Conservation (phyloP, 2,888 invertebrate species). For the Mayetiola destructor region DNA sequence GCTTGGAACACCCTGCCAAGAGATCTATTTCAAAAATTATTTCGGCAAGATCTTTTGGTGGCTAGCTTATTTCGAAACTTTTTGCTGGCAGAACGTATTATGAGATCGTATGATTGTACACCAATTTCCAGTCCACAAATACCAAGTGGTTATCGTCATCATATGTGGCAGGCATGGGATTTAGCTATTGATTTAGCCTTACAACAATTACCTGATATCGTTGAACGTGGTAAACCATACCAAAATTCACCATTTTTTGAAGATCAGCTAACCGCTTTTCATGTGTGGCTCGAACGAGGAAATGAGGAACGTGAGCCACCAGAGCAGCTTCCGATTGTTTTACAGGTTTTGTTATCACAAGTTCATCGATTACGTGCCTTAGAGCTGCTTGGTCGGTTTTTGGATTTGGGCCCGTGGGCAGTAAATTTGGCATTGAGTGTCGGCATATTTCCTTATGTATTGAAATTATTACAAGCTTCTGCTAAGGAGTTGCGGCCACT, state of each 20-base stretch:
- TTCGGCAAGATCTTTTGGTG: slow-evolving; percentile 94
- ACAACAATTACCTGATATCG: slow-evolving; percentile 69
- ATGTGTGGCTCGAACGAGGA: slow-evolving; percentile 44
- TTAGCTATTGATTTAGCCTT: slow-evolving; percentile 87
- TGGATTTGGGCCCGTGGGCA: slow-evolving; percentile 92
- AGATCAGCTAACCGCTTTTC: slow-evolving; percentile 94
- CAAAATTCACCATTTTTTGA: slow-evolving; percentile 86
- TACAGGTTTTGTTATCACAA: slow-evolving; percentile 36
- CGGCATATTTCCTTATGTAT: slow-evolving; percentile 96
- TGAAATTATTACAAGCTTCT: slow-evolving; percentile 89
- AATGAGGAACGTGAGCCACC: slow-evolving; percentile 70
- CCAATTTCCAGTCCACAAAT: slow-evolving; percentile 87
- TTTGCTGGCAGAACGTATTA: slow-evolving; percentile 86
- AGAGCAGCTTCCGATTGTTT: slow-evolving; percentile 88
- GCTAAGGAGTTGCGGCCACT: slow-evolving; percentile 83
- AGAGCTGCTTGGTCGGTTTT: slow-evolving; percentile 81
- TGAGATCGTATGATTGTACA: slow-evolving; percentile 91
- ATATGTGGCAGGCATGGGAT: slow-evolving; percentile 98
- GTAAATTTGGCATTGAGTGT: slow-evolving; percentile 91
- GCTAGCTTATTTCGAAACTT: slow-evolving; percentile 96
- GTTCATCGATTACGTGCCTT: slow-evolving; percentile 86
- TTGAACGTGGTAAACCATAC: slow-evolving; percentile 44
- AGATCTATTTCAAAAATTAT: slow-evolving; percentile 90
- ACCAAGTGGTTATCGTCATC: slow-evolving; percentile 78
- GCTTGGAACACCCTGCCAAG: slow-evolving; percentile 95